phyloP scores from a whole-genome alignment of 2,888 invertebrate genomes.

The Cinara cedri region DNA sequence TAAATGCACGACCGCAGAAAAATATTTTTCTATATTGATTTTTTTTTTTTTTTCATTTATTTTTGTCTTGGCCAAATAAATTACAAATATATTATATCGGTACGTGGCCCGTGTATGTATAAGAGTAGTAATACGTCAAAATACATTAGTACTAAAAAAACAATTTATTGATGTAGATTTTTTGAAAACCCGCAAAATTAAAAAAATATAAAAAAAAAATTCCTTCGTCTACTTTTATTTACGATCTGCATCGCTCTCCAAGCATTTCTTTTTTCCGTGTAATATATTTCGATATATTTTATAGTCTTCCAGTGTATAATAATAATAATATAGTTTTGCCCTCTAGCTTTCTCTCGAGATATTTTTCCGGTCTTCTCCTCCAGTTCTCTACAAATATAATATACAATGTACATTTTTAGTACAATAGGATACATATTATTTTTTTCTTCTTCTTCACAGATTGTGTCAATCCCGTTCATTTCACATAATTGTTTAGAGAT shows the following conservation, averaged over 20 bases:
- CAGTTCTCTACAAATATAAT: neutral
- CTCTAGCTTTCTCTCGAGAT: neutral
- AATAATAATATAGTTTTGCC: neutral
- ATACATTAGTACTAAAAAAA: neutral
- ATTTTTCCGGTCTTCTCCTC: neutral
- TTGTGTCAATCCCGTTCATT: constrained; percentile 21
- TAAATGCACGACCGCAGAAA: too few relatives aligned
- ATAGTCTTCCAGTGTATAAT: neutral
- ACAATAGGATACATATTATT: constrained; percentile 2
- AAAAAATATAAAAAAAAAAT: neutral
- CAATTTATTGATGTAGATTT: neutral
- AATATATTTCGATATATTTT: neutral
- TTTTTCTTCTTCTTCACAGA: constrained; percentile 7
- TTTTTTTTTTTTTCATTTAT: too few relatives aligned
- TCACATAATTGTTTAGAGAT: constrained; percentile 7
- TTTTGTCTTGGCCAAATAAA: too few relatives aligned
- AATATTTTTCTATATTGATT: too few relatives aligned
- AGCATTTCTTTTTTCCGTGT: neutral
- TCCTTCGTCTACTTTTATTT: constrained; percentile 16
- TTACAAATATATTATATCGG: too few relatives aligned
- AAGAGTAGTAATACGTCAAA: neutral
- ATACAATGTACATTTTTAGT: constrained; percentile 12
- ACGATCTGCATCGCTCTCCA: neutral
- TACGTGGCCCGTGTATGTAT: neutral
- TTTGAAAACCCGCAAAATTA: neutral